Evolutionary conservation across 1,140 invertebrate genomes (phyloP), one percentile per base, ranked within the genome.

Genomic region (Thalassaphorura encarpata): DNA sequence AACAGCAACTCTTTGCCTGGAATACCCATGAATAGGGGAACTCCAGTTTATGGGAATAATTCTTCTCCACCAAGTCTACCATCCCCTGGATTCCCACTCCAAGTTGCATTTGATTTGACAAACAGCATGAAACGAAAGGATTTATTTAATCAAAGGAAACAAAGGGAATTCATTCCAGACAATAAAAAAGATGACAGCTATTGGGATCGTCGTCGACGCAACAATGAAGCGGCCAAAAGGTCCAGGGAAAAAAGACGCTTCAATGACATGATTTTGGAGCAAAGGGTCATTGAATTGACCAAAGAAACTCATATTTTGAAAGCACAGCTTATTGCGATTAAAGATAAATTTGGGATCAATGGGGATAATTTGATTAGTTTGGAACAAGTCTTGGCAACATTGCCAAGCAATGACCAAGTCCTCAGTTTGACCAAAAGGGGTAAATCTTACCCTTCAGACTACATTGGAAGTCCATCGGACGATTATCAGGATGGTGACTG

Each of bases 101-200:
- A 60, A 45, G 57, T 60, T 3, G 56, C 63, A 2, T 65, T 60
- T 29, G 63, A 65, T 47, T 26, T 65, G 40, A 59, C 56, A 0
- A 56, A 60, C 36, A 55, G 67, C 29, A 54, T 72, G 26, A 71
- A 82, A 63, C 73, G 83, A 57, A 87, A 87, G 67, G 84, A 87
- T 45, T 76, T 87, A 55, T 86, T 87, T 62, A 64, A 69, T 80
- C 88, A 91, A 66, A 78, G 93, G 52, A 96, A 96, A 68, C 90
- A 95, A 69, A 78, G 93, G 1, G 92, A 96, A 69, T 97, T 97
- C 71, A 96, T 95, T 49, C 93, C 93, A 0, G 93, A 97, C 67
- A 91, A 84, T 70, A 94, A 93, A 68, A 98, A 97, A 70, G 93
- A 98, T 67, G 89, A 95, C 64, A 89, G 85, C 64, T 97, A 98